phyloP scores from a whole-genome alignment of 2,888 invertebrate species.

The Drosophila neutralis region DNA sequence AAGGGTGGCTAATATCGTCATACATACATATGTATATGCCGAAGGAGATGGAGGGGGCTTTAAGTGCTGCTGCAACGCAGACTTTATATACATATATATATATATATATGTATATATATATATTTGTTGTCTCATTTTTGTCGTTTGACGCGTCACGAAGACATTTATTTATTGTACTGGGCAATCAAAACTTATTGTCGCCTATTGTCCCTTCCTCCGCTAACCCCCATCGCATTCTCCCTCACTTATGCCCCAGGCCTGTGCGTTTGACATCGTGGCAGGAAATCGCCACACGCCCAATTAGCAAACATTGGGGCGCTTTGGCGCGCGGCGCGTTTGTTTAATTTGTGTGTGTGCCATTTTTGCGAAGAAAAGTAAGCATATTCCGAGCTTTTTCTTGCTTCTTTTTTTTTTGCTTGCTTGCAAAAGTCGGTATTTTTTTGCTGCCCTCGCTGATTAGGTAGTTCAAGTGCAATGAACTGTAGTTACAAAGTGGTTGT shows the following conservation, averaged over 20 bases:
- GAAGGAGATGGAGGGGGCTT: not conserved
- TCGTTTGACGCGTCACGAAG: conserved; percentile 35
- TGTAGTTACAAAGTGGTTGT: conserved; percentile 31
- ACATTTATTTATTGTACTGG: conserved; percentile 72
- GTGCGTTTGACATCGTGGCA: conserved; percentile 33
- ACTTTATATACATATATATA: not conserved
- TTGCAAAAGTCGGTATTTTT: conserved; percentile 51
- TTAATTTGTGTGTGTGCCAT: conserved; percentile 72
- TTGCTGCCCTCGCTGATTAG: conserved; percentile 4
- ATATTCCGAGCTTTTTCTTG: conserved; percentile 26
- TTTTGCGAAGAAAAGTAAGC: conserved; percentile 58
- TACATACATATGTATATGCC: not conserved
- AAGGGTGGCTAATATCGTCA: conserved; percentile 2
- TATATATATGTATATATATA: not conserved
- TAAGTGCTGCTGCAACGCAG: conserved; percentile 16
- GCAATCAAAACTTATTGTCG: conserved; percentile 79
- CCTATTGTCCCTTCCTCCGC: conserved; percentile 15
- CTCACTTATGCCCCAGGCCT: not conserved
- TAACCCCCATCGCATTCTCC: too few relatives aligned
- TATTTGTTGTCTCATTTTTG: conserved; percentile 7
- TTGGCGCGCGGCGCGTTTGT: conserved; percentile 75
- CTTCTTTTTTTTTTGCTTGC: conserved; percentile 7
- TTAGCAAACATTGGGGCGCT: conserved; percentile 70
- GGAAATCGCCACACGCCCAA: conserved; percentile 81
- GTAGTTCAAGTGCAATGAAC: conserved; percentile 72